A percentile compares a stretch with the other conserved stretches of the same genome.
Evolutionary conservation across 2,888 invertebrate species (phyloP).

Genomic region (Copidosoma aretas): DNA sequence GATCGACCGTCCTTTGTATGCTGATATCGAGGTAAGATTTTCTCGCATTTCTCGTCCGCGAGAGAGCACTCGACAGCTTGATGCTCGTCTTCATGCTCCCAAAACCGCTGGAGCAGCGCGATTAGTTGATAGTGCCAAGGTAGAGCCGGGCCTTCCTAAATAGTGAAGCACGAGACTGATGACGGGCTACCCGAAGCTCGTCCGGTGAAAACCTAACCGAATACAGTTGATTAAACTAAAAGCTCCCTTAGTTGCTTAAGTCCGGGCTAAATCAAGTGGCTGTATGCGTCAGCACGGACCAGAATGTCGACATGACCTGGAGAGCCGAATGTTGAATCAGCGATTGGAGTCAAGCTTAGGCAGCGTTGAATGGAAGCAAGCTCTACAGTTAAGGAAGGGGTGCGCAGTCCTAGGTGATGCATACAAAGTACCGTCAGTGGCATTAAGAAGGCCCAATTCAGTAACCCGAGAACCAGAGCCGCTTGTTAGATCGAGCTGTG

Average conservation of each 20-base stretch:
- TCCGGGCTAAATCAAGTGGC: neutral
- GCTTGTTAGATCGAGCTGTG: neutral
- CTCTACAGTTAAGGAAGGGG: neutral
- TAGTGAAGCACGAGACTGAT: too few species aligned
- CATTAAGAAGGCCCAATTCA: neutral
- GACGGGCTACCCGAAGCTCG: neutral
- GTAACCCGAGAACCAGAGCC: neutral
- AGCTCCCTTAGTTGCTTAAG: neutral
- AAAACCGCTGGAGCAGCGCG: neutral
- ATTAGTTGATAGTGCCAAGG: neutral
- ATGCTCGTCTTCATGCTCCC: slow-evolving; percentile 8
- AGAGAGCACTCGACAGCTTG: neutral
- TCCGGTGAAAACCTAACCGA: neutral
- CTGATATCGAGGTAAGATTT: neutral
- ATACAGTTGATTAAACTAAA: neutral
- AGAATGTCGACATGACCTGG: neutral
- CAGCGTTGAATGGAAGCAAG: neutral
- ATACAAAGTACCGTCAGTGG: neutral
- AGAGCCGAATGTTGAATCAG: neutral
- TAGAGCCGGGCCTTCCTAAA: neutral
- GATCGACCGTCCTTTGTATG: neutral
- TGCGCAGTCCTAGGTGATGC: neutral
- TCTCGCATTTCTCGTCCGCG: neutral
- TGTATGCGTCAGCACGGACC: neutral
- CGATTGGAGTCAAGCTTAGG: neutral